phyloP scores from a whole-genome alignment of 2,797 vertebrate genomes.

The Tamandua tetradactyla region DNA sequence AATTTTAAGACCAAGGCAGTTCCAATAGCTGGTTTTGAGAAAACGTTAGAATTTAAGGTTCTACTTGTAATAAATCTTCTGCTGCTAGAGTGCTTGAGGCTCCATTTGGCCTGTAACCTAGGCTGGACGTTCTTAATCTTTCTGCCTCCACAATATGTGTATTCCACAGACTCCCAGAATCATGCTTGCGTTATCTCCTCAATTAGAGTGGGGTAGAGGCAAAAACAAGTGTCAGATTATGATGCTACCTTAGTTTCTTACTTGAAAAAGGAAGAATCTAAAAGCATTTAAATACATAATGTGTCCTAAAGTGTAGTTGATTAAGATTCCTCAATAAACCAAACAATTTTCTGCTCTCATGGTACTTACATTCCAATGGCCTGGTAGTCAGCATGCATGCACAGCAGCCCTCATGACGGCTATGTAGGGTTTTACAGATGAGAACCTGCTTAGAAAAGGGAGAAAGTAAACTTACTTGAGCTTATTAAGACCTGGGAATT shows the following conservation, averaged over 20 bases:
- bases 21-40: background rate
- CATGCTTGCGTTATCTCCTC: background rate
- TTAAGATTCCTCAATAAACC: background rate
- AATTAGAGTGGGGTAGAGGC: accelerated
- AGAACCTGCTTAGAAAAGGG: background rate
- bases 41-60: background rate
- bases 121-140: background rate
- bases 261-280: background rate
- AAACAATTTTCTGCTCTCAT: background rate
- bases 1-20: background rate
- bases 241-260: background rate
- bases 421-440: background rate
- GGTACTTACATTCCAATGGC: background rate
- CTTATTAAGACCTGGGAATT: background rate
- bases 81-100: background rate
- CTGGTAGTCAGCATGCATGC: background rate
- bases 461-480: background rate
- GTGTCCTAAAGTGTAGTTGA: background rate
- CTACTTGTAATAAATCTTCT: background rate
- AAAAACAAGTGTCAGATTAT: background rate
- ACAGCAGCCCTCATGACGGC: background rate
- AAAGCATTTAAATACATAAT: background rate
- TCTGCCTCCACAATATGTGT: background rate
- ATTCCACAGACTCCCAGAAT: background rate
- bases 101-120: background rate